Conservation (phyloP, 2,113 vertebrate species). For the Chaetodon auriga region DNA sequence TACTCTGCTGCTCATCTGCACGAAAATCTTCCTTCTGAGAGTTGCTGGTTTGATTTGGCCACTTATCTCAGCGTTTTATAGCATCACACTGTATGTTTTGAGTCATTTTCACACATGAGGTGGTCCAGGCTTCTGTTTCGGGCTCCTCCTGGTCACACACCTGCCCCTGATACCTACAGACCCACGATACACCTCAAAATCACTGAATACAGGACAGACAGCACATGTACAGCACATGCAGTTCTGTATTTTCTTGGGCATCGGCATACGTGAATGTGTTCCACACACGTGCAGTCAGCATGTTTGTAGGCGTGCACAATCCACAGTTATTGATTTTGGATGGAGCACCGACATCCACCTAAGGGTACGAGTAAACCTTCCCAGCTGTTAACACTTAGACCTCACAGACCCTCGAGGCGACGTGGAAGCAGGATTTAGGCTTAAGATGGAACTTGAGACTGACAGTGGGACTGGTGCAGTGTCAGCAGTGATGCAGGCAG, state of each 20-base stretch:
- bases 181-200: no score
- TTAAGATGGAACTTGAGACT: not conserved
- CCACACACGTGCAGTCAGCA: no score
- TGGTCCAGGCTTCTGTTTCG: constrained; percentile 5
- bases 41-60: not conserved
- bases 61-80: not conserved
- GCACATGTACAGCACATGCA: no score
- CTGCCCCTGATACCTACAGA: not conserved
- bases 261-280: no score
- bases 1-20: constrained; percentile 6
- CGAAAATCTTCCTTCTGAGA: not conserved
- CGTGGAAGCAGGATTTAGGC: not conserved
- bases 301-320: no score
- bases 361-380: not conserved
- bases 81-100: no score
- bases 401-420: not conserved
- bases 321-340: not conserved
- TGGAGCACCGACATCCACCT: not conserved
- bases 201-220: no score
- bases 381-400: not conserved
- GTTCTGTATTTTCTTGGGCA: no score
- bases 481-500: not conserved
- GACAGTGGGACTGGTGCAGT: not conserved
- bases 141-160: constrained; percentile 5
- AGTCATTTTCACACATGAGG: no score